Conservation (phyloP, 2,113 vertebrate species). For the Epinephelus moara region DNA sequence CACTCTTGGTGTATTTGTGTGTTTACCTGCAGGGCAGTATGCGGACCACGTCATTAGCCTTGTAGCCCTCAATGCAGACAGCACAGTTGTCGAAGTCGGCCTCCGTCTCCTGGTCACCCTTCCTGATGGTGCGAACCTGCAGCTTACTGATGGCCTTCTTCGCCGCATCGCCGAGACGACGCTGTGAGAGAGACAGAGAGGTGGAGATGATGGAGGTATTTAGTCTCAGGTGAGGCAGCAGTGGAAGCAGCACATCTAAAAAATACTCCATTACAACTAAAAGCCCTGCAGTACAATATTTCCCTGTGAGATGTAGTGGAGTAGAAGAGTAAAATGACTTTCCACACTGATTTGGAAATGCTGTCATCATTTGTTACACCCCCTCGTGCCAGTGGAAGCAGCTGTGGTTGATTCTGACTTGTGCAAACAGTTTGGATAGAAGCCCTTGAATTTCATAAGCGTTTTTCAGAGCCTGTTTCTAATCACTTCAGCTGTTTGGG, state of each 20-base stretch:
- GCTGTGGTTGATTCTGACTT: neutral
- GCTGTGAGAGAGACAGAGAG: conserved; percentile 78
- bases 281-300: too few species aligned
- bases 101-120: conserved; percentile 98
- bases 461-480: neutral
- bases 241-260: too few species aligned
- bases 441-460: neutral
- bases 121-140: conserved; percentile 95
- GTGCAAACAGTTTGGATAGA: too few species aligned
- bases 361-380: neutral
- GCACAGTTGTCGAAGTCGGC: conserved; percentile 98
- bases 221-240: too few species aligned
- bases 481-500: neutral
- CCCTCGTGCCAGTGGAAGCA: neutral
- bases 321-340: too few species aligned
- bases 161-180: conserved; percentile 95
- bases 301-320: too few species aligned
- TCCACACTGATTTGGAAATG: too few species aligned
- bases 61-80: conserved; percentile 98
- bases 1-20: neutral
- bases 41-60: conserved; percentile 94
- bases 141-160: conserved; percentile 99
- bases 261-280: too few species aligned
- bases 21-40: conserved; percentile 93
- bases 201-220: too few species aligned